These are phyloP conservation scores for Galeruca laticollis DNA, from an alignment of 2,888 invertebrate species.

Conservation along the genomic window DNA sequence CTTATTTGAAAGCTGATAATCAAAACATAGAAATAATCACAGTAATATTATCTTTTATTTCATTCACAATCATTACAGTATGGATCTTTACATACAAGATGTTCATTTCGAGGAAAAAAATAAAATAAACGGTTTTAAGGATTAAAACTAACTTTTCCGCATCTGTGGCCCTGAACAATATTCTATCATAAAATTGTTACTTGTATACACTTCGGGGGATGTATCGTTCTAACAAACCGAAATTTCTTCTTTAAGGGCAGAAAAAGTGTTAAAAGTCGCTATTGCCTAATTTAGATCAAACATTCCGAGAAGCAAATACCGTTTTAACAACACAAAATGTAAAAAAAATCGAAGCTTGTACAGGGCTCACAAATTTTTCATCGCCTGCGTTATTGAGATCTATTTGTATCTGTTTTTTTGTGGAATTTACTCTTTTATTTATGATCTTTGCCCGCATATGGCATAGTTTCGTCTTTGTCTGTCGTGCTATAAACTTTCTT, in stretches of 20 bases:
- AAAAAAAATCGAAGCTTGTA: conserved; percentile 38
- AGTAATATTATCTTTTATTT: no score
- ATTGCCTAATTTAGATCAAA: conserved; percentile 23
- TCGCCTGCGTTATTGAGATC: conserved; percentile 52
- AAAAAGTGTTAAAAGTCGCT: conserved; percentile 11
- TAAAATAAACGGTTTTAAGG: no score
- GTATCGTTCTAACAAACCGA: no score
- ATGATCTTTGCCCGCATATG: conserved; percentile 48
- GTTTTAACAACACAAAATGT: background rate
- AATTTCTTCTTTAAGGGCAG: background rate
- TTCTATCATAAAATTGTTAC: no score
- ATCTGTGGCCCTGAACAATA: no score
- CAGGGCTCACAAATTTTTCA: conserved; percentile 55
- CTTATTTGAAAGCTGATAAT: background rate
- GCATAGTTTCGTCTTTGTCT: conserved; percentile 43
- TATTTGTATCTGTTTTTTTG: conserved; percentile 51
- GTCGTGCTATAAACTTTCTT: conserved; percentile 47
- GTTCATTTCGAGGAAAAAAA: no score
- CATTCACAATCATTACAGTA: no score
- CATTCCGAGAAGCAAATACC: conserved; percentile 12
- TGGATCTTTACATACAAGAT: no score
- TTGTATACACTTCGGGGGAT: no score
- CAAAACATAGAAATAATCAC: no score
- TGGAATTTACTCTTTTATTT: conserved; percentile 43
- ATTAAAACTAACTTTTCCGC: no score